Conservation (phyloP, 2,888 invertebrate species). For the Eilema caniola region DNA sequence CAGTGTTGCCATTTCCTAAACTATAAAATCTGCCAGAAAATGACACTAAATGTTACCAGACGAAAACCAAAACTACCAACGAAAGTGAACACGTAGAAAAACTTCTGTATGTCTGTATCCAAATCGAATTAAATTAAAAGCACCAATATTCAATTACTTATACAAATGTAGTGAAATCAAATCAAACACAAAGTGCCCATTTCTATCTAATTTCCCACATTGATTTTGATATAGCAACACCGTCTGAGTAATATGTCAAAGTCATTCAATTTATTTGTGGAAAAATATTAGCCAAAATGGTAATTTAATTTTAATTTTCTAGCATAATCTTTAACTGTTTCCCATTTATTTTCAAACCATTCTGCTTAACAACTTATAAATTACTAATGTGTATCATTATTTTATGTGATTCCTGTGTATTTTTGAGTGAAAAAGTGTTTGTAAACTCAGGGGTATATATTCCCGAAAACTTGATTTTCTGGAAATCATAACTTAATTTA, state of each 20-base stretch:
- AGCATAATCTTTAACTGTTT: slow-evolving; percentile 59
- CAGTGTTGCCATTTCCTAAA: too few species aligned
- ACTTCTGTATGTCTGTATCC: too few species aligned
- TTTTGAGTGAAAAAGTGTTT: slow-evolving; percentile 49
- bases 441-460: slow-evolving; percentile 41
- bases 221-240: too few species aligned
- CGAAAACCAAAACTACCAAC: too few species aligned
- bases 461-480: slow-evolving; percentile 36
- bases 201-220: too few species aligned
- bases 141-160: too few species aligned
- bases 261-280: slow-evolving; percentile 58
- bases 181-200: too few species aligned
- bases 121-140: too few species aligned
- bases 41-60: too few species aligned
- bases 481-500: slow-evolving; percentile 23
- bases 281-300: slow-evolving; percentile 71
- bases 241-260: slow-evolving; percentile 38
- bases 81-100: too few species aligned
- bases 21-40: too few species aligned
- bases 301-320: slow-evolving; percentile 72
- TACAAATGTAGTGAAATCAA: too few species aligned
- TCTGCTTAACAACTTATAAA: slow-evolving; percentile 39
- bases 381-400: slow-evolving; percentile 53
- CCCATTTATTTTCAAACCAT: neutral
- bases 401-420: slow-evolving; percentile 56